Evolutionary conservation across 2,797 vertebrate genomes (phyloP).

Genomic region (Aplochiton taeniatus): DNA sequence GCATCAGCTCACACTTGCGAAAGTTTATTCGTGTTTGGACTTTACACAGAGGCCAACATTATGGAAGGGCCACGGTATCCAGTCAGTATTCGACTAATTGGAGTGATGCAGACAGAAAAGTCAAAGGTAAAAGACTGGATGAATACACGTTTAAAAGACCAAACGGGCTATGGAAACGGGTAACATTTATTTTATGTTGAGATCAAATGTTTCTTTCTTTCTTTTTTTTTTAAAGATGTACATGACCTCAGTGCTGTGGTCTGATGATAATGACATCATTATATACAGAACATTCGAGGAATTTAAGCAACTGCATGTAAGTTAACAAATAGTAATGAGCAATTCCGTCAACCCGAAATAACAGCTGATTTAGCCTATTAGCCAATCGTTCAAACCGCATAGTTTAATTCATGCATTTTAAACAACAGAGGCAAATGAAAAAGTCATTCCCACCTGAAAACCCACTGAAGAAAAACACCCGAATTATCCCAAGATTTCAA

Average conservation of each 20-base stretch:
- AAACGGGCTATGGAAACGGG: too few relatives aligned
- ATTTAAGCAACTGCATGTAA: conserved; percentile 73
- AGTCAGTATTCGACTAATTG: conserved; percentile 58
- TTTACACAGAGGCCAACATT: neutral
- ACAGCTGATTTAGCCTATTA: neutral
- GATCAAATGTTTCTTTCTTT: neutral
- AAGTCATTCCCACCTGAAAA: conserved; percentile 57
- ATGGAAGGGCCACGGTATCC: conserved; percentile 70
- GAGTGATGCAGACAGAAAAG: conserved; percentile 73
- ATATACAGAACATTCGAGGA: conserved; percentile 73
- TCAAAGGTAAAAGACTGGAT: conserved; percentile 62
- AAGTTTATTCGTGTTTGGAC: neutral
- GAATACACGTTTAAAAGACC: neutral
- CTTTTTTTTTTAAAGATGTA: conserved; percentile 62
- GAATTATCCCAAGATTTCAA: conserved; percentile 71
- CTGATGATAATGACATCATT: conserved; percentile 71
- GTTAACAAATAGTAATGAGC: conserved; percentile 30
- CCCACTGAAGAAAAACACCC: conserved; percentile 54
- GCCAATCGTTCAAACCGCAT: neutral
- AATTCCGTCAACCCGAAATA: neutral
- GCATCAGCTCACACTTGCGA: neutral
- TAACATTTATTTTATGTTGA: neutral
- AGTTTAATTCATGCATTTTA: neutral
- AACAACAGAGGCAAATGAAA: conserved; percentile 70
- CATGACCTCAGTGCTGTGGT: conserved; percentile 76